Evolutionary conservation across 2,888 invertebrate genomes (phyloP).

Genomic region (Spodoptera littoralis): DNA sequence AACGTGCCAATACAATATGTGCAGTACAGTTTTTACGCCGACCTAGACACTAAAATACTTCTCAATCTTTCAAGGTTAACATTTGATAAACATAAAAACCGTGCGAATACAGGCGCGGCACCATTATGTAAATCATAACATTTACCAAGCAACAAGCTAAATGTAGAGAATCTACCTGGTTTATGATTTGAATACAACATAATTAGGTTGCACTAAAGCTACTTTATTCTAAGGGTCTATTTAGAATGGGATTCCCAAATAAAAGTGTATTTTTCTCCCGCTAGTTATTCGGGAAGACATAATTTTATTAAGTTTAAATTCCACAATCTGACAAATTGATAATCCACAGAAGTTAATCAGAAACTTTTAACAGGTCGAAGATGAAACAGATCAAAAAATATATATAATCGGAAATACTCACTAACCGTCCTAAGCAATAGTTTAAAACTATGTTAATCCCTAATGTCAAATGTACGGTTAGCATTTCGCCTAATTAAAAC

Average conservation of each 20-base stretch:
- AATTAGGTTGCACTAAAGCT: no score
- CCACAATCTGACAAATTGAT: constrained; percentile 84
- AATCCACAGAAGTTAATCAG: constrained; percentile 83
- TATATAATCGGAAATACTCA: constrained; percentile 80
- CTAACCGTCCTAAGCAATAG: constrained; percentile 79
- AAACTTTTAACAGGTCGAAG: constrained; percentile 79
- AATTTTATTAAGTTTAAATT: constrained; percentile 86
- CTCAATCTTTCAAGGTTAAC: constrained; percentile 5
- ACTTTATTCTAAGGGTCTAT: no score
- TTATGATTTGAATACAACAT: background rate
- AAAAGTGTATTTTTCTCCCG: constrained; percentile 69
- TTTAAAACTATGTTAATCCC: constrained; percentile 74
- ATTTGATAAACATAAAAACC: constrained; percentile 17
- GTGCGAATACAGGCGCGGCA: background rate
- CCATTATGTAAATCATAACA: constrained; percentile 16
- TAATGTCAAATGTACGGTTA: constrained; percentile 78
- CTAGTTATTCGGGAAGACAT: constrained; percentile 74
- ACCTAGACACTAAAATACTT: no score
- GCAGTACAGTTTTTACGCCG: no score
- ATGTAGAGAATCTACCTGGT: background rate
- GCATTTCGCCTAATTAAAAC: constrained; percentile 74
- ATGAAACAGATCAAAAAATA: constrained; percentile 83
- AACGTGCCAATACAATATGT: no score
- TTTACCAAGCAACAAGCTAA: constrained; percentile 8
- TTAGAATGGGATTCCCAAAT: constrained; percentile 59